Evolutionary conservation across 2,888 invertebrate genomes (phyloP).

Genomic region (Formica aserva): DNA sequence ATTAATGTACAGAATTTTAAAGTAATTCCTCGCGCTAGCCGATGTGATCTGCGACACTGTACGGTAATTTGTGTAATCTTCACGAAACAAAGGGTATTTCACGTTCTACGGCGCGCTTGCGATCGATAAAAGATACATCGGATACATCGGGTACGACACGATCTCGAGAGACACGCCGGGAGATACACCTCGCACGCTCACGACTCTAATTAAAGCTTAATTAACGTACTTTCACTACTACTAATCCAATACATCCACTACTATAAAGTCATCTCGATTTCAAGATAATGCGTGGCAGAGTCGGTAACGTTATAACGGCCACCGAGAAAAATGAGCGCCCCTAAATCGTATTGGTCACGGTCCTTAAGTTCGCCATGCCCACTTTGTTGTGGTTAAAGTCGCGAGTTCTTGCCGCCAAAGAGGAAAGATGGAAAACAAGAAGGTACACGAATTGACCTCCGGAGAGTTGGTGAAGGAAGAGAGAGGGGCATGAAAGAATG

Average conservation of each 20-base stretch:
- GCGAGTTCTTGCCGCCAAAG: constrained; percentile 68
- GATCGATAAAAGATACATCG: constrained; percentile 42
- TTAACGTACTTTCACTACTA: constrained; percentile 51
- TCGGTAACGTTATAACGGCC: constrained; percentile 49
- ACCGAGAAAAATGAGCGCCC: constrained; percentile 72
- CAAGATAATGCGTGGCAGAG: constrained; percentile 41
- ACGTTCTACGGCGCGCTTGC: background rate
- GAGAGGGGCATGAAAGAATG: constrained; percentile 51
- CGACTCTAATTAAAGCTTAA: constrained; percentile 59
- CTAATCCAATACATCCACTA: constrained; percentile 46
- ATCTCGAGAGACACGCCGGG: constrained; percentile 6
- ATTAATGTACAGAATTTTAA: background rate
- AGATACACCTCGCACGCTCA: constrained; percentile 47
- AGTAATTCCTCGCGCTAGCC: background rate
- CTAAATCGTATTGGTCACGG: constrained; percentile 80
- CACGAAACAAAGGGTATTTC: background rate
- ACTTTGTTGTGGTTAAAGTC: constrained; percentile 79
- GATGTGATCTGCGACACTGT: background rate
- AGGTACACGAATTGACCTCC: constrained; percentile 15
- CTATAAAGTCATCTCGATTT: constrained; percentile 60
- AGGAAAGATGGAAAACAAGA: constrained; percentile 41
- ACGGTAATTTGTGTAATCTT: constrained; percentile 16
- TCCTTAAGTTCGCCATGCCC: constrained; percentile 79
- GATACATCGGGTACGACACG: constrained; percentile 24
- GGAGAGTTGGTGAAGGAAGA: background rate